A percentile compares a stretch with the other conserved stretches of the same genome.
Conservation (phyloP, 2,113 vertebrate species). For the Apistogramma diplotaenia region DNA sequence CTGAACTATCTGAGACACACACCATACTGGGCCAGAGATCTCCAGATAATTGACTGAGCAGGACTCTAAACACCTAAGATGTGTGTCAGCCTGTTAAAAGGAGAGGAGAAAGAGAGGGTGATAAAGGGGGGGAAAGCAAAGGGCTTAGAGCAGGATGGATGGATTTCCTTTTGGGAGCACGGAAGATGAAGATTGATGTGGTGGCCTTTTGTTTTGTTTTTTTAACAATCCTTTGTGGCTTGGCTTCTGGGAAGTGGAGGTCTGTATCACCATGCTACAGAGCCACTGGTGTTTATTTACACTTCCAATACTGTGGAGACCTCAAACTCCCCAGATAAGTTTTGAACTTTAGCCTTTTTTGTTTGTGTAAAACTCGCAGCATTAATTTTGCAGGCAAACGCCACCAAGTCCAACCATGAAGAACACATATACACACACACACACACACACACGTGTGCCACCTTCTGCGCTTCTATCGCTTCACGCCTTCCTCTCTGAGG, state of each 20-base stretch:
- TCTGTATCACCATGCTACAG: constrained; percentile 5
- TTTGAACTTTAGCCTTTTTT: background rate
- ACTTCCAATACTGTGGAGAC: background rate
- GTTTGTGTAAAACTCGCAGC: background rate
- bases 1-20: background rate
- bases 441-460: background rate
- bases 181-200: background rate
- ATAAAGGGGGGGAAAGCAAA: background rate
- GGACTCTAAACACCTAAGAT: background rate
- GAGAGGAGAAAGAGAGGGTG: background rate
- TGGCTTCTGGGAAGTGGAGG: background rate
- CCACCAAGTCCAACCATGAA: background rate
- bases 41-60: background rate
- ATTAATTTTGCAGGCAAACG: background rate
- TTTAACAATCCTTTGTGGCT: background rate
- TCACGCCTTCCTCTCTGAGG: background rate
- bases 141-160: background rate
- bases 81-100: background rate
- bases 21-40: background rate
- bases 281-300: constrained; percentile 19
- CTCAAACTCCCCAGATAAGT: constrained; percentile 2
- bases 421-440: background rate
- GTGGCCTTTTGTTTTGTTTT: background rate
- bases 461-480: background rate
- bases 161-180: constrained; percentile 15